Percentiles rank a stretch among this genome's conserved stretches.
Evolutionary conservation across 2,113 vertebrate species (phyloP).

Genomic region (Leucoraja erinaceus): DNA sequence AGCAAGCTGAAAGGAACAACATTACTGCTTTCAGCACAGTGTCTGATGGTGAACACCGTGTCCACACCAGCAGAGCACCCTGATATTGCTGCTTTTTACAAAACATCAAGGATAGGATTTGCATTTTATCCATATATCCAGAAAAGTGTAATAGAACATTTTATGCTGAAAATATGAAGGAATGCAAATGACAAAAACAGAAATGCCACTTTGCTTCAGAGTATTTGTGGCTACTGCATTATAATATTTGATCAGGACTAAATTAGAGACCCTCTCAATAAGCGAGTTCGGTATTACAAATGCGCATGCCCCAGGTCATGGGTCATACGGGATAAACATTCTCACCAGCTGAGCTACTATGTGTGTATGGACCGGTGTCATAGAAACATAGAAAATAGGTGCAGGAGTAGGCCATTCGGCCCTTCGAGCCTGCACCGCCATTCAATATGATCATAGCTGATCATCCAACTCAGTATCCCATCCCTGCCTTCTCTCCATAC

Average conservation of each 20-base stretch:
- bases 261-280: neutral
- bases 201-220: neutral
- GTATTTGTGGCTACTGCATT: neutral
- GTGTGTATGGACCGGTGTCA: no score
- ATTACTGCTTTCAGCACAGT: neutral
- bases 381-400: no score
- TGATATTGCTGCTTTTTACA: neutral
- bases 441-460: no score
- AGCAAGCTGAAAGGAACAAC: neutral
- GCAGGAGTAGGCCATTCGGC: no score
- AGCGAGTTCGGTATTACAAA: no score
- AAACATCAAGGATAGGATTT: neutral
- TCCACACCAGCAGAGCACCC: neutral
- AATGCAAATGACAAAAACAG: neutral
- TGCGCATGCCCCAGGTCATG: no score
- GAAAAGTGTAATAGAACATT: neutral
- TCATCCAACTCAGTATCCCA: no score
- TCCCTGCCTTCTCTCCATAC: no score
- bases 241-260: neutral
- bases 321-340: no score
- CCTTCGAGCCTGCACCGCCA: no score
- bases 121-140: constrained; percentile 2
- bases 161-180: neutral
- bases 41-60: neutral
- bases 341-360: no score